Evolutionary conservation across 2,888 invertebrate species (phyloP), one percentile per base, ranked within the genome.

Genomic region (Tetrapedia diversipes): DNA sequence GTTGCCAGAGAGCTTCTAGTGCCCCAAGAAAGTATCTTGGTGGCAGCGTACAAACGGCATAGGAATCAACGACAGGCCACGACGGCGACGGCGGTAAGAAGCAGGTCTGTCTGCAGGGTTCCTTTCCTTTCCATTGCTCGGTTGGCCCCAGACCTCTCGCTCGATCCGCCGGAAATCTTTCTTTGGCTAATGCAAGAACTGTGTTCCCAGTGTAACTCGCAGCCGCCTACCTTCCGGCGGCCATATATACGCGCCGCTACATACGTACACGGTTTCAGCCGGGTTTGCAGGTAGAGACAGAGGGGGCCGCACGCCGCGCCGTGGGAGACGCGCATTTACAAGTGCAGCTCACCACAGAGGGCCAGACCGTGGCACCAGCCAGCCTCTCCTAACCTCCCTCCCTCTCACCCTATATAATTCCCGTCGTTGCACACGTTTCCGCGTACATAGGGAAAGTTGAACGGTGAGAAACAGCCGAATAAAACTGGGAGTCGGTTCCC

Each of bases 111-210:
- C 77, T 65, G 22, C 32, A 49, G 49, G 16, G 14, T 19, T 32
- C 66, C 60, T 70, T 67, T 73, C 71, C 63, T 63, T 68, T 39
- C 4, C 59, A 54, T 24, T 8, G 51, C 34, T 43, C 70, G 39
- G 56, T 69, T 69, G 24, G 37, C 65, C 43, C 22, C 24, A 22
- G 32, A 22, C 47, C 65, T 19, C 70, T 53, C 63, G 56, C 70
- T 72, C 64, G 67, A 70, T 68, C 86, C 86, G 82, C 83, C 87
- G 86, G 88, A 87, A 90, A 90, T 90, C 90, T 90, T 90, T 90
- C 90, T 90, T 90, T 83, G 87, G 84, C 89, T 90, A 90, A 90
- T 90, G 90, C 90, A 89, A 89, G 89, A 90, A 89, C 90, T 89
- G 88, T 90, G 90, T 90, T 88, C 83, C 77, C 77, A 81, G 79